phyloP scores from a whole-genome alignment of 2,888 invertebrate genomes.

The Drosophila mimetica region DNA sequence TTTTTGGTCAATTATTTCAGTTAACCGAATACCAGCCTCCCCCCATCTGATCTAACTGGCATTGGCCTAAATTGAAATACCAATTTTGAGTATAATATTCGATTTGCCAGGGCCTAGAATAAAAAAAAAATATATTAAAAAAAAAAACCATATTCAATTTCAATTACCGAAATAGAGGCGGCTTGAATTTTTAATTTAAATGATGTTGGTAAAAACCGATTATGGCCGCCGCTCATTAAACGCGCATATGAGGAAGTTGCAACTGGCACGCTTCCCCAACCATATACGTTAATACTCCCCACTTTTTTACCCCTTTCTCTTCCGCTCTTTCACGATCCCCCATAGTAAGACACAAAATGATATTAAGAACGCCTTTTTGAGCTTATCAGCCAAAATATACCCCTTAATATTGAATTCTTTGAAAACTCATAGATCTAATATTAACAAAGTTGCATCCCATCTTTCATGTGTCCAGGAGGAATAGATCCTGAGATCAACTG shows the following conservation, averaged over 20 bases:
- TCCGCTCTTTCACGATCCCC: not conserved
- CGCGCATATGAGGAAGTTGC: constrained; percentile 25
- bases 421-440: too few relatives aligned
- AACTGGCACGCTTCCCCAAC: constrained; percentile 31
- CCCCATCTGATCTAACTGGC: too few relatives aligned
- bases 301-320: constrained; percentile 2
- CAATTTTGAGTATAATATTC: not conserved
- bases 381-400: not conserved
- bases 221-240: constrained; percentile 5
- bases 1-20: constrained; percentile 1
- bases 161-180: not conserved
- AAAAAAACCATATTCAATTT: not conserved
- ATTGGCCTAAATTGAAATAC: constrained; percentile 34
- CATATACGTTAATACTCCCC: not conserved
- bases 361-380: not conserved
- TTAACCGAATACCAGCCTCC: not conserved
- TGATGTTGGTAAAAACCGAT: constrained; percentile 2
- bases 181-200: constrained; percentile 20
- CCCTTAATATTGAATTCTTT: not conserved
- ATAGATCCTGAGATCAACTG: too few relatives aligned
- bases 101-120: constrained; percentile 9
- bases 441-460: too few relatives aligned
- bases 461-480: too few relatives aligned
- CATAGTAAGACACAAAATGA: not conserved
- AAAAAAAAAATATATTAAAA: not conserved